A percentile compares a stretch with the other conserved stretches of the same genome.
Conservation (phyloP, 1,140 invertebrate species). For the Cherax quadricarinatus region DNA sequence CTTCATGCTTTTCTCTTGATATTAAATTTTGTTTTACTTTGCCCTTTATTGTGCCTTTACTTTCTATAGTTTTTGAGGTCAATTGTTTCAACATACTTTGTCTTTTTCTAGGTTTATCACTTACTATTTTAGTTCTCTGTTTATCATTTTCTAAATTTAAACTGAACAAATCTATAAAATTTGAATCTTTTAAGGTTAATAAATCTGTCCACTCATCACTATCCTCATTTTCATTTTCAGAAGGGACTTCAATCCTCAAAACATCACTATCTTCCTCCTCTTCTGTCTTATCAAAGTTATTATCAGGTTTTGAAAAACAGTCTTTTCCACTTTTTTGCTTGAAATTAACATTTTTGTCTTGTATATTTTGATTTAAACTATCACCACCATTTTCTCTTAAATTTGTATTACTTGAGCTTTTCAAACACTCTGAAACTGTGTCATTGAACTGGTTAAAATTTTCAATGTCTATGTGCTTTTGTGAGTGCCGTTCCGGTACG, state of each 20-base stretch:
- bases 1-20: background rate
- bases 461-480: background rate
- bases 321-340: background rate
- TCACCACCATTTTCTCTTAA: background rate
- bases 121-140: background rate
- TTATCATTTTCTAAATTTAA: slow-evolving; percentile 15
- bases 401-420: background rate
- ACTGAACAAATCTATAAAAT: slow-evolving; percentile 31
- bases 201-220: slow-evolving; percentile 1
- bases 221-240: slow-evolving; percentile 16
- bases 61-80: background rate
- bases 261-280: slow-evolving; percentile 49
- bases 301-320: background rate
- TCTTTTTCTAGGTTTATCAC: background rate
- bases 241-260: slow-evolving; percentile 28
- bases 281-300: background rate
- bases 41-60: background rate
- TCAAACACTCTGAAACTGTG: background rate
- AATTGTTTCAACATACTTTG: background rate
- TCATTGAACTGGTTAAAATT: background rate
- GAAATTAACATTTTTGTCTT: background rate
- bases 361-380: background rate
- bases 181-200: background rate
- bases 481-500: background rate
- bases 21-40: background rate